Evolutionary conservation across 2,888 invertebrate species (phyloP), one percentile per base, ranked within the genome.

Genomic region (Bellardia bayeri): DNA sequence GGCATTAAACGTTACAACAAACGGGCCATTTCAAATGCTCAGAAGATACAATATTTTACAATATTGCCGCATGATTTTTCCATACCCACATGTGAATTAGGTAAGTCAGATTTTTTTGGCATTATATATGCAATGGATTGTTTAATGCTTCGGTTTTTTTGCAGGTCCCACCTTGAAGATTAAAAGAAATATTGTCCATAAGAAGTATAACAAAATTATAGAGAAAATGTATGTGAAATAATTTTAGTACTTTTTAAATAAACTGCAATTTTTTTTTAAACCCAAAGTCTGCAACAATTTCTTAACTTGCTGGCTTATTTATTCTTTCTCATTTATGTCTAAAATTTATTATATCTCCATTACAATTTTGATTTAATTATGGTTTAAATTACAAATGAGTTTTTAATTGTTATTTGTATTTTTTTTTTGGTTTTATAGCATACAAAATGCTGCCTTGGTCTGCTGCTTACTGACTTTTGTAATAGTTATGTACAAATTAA

Each of bases 31-130:
- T 98, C 98, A 0, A 97, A 97, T 92, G 98, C 98, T 33, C 97
- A 98, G 91, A 96, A 95, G 91, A 95, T 98, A 81, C 98, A 98
- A 93, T 98, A 98, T 92, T 97, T 98, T 94, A 94, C 95, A 1
- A 95, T 98, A 76, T 94, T 98, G 72, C 97, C 98, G 0, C 95
- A 94, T 51, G 98, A 98, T 93, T 98, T 98, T 94, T 97, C 98
- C 4, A 94, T 97, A 87, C 94, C 95, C 58, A 97, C 97, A 4
- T 98, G 97, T 83, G 98, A 98, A 95, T 94, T 96, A 96, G 93
- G 91, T 91, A 85, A 89, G 79, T 78, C 4, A 2, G 4, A n/a
- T 33, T 2, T 58, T 23, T 0, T 0, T 7, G 9, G 3, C n/a
- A 63, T 1, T 33, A 90, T 89, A 94, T 13, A 37, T 4, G 13